Conservation (phyloP, 2,888 invertebrate species). For the Seira musarum region DNA sequence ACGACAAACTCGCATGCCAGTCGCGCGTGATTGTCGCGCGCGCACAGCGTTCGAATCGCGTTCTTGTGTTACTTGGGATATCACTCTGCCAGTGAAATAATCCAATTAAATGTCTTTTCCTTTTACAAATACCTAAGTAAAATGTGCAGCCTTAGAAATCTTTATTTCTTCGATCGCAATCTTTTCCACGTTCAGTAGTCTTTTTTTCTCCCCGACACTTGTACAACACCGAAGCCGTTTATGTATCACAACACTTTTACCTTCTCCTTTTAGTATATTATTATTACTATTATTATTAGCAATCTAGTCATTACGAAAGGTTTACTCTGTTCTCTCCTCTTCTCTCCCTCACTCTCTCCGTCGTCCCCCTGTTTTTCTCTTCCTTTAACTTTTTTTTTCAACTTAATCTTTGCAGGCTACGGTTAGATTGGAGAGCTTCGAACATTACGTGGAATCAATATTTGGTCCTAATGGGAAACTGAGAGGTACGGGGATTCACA, state of each 20-base stretch:
- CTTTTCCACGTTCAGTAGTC: not conserved
- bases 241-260: too few relatives aligned
- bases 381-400: not conserved
- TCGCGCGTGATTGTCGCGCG: too few relatives aligned
- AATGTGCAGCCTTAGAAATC: too few relatives aligned
- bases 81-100: not conserved
- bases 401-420: slow-evolving; percentile 76
- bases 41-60: too few relatives aligned
- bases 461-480: slow-evolving; percentile 87
- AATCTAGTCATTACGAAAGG: not conserved
- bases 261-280: not conserved
- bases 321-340: slow-evolving; percentile 24
- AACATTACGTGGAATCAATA: slow-evolving; percentile 85
- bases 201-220: not conserved
- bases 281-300: slow-evolving; percentile 26
- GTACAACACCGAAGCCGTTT: not conserved
- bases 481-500: slow-evolving; percentile 73
- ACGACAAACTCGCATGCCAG: too few relatives aligned
- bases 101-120: not conserved
- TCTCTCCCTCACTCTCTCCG: too few relatives aligned
- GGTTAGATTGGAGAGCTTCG: slow-evolving; percentile 89
- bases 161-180: not conserved
- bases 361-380: slow-evolving; percentile 8
- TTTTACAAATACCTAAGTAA: too few relatives aligned
- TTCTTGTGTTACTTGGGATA: slow-evolving; percentile 60